phyloP scores from a whole-genome alignment of 2,113 vertebrate species.

The Sinosuthora webbiana region DNA sequence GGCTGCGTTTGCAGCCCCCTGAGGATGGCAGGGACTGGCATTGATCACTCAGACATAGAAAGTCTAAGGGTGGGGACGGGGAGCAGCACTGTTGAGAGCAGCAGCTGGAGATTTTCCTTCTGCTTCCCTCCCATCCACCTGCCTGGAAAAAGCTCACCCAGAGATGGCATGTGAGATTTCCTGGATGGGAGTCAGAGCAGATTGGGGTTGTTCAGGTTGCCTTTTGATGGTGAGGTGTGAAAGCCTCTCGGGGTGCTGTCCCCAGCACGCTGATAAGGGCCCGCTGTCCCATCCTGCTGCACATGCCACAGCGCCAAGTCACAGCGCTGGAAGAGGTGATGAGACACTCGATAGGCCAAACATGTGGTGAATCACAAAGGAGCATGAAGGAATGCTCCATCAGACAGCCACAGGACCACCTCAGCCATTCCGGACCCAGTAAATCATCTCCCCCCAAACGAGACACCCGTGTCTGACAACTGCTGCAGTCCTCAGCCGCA shows the following conservation, averaged over 20 bases:
- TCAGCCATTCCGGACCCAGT: rapidly evolving
- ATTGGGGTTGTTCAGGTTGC: background rate
- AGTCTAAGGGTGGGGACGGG: rapidly evolving
- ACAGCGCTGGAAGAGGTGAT: background rate
- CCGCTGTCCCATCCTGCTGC: background rate
- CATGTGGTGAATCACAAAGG: background rate
- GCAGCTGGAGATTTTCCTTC: background rate
- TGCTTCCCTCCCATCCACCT: background rate
- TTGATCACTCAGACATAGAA: background rate
- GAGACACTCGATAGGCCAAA: background rate
- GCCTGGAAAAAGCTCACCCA: background rate
- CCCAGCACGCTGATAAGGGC: background rate
- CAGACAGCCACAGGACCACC: background rate
- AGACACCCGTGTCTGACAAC: background rate
- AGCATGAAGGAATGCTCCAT: background rate
- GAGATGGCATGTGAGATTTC: rapidly evolving
- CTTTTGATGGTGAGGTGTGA: background rate
- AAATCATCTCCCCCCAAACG: background rate
- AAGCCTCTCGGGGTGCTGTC: background rate
- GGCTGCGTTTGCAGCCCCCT: background rate
- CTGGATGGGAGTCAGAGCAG: background rate
- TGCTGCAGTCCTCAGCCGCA: background rate
- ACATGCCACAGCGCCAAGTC: background rate
- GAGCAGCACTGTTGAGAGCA: background rate
- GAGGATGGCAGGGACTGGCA: background rate